A percentile compares a stretch with the other conserved stretches of the same genome.
Evolutionary conservation across 2,113 vertebrate species (phyloP).

Genomic region (Epinephelus moara): DNA sequence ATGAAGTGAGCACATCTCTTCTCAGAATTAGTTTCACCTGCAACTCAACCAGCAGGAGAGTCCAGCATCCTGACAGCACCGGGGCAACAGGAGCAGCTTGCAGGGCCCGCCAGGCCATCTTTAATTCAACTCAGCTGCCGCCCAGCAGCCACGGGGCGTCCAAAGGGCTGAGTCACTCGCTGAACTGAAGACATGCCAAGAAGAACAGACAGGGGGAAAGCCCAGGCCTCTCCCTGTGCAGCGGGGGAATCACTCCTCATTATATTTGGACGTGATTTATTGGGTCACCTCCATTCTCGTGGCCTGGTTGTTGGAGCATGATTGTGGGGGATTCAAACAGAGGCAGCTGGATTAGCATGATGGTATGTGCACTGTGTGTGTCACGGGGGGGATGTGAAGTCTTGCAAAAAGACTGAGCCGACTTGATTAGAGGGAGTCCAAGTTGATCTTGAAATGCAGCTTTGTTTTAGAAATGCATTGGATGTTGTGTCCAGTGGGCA

Average conservation of each 20-base stretch:
- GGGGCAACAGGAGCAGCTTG: slow-evolving; percentile 7
- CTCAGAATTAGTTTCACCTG: slow-evolving; percentile 3
- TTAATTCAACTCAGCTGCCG: slow-evolving; percentile 35
- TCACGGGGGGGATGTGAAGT: slow-evolving; percentile 33
- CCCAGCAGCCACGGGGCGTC: slow-evolving; percentile 34
- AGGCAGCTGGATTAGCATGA: slow-evolving; percentile 38
- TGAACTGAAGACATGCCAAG: slow-evolving; percentile 52
- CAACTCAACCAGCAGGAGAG: slow-evolving; percentile 2
- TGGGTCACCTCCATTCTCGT: slow-evolving; percentile 59
- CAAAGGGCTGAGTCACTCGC: slow-evolving; percentile 58
- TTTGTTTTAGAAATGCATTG: slow-evolving; percentile 5
- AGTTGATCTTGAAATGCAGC: slow-evolving; percentile 48
- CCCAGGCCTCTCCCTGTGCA: slow-evolving; percentile 45
- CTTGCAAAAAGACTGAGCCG: slow-evolving; percentile 39
- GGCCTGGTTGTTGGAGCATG: slow-evolving; percentile 48
- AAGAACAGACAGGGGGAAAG: slow-evolving; percentile 62
- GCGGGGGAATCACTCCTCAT: slow-evolving; percentile 56
- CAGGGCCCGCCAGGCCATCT: slow-evolving; percentile 16
- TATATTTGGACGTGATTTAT: slow-evolving; percentile 53
- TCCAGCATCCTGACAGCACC: not conserved
- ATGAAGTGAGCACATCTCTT: not conserved
- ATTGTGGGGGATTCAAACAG: slow-evolving; percentile 12
- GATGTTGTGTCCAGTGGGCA: slow-evolving; percentile 44
- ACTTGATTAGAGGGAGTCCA: slow-evolving; percentile 54
- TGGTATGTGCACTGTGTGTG: slow-evolving; percentile 41